These are phyloP conservation scores for Percopsis omiscomaycus DNA, from an alignment of 2,797 vertebrate species.

Conservation along the genomic window DNA sequence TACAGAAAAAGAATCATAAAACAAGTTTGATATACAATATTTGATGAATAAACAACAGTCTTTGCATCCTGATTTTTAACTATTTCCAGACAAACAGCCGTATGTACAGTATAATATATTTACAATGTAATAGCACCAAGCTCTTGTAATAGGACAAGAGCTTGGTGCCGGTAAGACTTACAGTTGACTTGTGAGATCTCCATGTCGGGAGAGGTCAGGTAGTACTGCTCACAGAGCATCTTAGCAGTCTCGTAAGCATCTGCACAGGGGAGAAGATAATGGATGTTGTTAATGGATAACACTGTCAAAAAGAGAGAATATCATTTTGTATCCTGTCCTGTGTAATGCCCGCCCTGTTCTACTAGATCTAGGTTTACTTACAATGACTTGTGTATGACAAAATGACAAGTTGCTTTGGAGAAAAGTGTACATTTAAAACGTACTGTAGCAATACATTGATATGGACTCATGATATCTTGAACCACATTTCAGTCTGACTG, in stretches of 20 bases:
- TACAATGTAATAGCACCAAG: not conserved
- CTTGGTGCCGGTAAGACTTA: slow-evolving; percentile 68
- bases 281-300: not conserved
- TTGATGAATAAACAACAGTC: not conserved
- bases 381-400: too few species aligned
- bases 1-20: slow-evolving; percentile 9
- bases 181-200: slow-evolving; percentile 90
- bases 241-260: slow-evolving; percentile 92
- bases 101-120: not conserved
- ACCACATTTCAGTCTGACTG: too few species aligned
- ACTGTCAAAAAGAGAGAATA: not conserved
- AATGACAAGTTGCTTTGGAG: too few species aligned
- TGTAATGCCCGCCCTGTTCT: too few species aligned
- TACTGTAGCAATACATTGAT: too few species aligned
- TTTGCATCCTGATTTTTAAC: not conserved
- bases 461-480: too few species aligned
- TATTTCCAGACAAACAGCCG: too few species aligned
- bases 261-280: slow-evolving; percentile 57
- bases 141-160: not conserved
- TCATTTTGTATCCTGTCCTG: too few species aligned
- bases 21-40: not conserved
- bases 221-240: slow-evolving; percentile 98
- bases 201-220: slow-evolving; percentile 92
- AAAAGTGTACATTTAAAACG: too few species aligned
- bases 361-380: too few species aligned